A percentile compares a stretch with the other conserved stretches of the same genome.
phyloP scores from a whole-genome alignment of 2,797 vertebrate genomes.

The Denticeps clupeoides region DNA sequence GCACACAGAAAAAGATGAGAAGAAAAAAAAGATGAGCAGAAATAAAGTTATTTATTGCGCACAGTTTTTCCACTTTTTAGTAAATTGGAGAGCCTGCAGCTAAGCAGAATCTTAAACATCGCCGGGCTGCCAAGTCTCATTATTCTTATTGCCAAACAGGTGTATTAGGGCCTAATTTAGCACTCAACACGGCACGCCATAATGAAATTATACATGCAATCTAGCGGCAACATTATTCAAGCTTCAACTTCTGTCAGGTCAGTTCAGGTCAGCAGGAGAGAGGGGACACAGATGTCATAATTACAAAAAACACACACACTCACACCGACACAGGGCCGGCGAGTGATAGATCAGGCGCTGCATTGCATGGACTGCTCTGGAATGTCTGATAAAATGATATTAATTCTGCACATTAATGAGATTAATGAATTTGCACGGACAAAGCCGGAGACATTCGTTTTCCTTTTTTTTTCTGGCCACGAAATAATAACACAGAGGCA shows the following conservation, averaged over 20 bases:
- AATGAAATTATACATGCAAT: constrained; percentile 69
- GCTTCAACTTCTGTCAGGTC: constrained; percentile 60
- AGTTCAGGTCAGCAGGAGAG: constrained; percentile 53
- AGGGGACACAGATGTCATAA: constrained; percentile 61
- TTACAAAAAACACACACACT: constrained; percentile 40
- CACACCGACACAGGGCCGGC: constrained; percentile 38
- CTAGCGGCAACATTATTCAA: constrained; percentile 60
- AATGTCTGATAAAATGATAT: constrained; percentile 99
- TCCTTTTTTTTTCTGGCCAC: constrained; percentile 71
- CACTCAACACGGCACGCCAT: constrained; percentile 66
- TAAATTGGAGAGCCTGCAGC: constrained; percentile 25
- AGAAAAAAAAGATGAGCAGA: neutral
- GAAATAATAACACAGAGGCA: constrained; percentile 95
- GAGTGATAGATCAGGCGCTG: constrained; percentile 81
- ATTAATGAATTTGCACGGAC: constrained; percentile 87
- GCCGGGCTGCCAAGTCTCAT: constrained; percentile 37
- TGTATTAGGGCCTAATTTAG: constrained; percentile 65
- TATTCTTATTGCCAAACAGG: constrained; percentile 46
- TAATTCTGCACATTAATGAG: constrained; percentile 97
- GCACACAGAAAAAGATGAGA: neutral
- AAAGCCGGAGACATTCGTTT: constrained; percentile 64
- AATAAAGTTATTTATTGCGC: no score
- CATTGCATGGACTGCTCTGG: constrained; percentile 87
- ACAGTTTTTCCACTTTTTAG: neutral
- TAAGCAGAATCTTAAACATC: constrained; percentile 8